These are phyloP conservation scores for Semaprochilodus insignis DNA, from an alignment of 2,797 vertebrate genomes.

Conservation along the genomic window DNA sequence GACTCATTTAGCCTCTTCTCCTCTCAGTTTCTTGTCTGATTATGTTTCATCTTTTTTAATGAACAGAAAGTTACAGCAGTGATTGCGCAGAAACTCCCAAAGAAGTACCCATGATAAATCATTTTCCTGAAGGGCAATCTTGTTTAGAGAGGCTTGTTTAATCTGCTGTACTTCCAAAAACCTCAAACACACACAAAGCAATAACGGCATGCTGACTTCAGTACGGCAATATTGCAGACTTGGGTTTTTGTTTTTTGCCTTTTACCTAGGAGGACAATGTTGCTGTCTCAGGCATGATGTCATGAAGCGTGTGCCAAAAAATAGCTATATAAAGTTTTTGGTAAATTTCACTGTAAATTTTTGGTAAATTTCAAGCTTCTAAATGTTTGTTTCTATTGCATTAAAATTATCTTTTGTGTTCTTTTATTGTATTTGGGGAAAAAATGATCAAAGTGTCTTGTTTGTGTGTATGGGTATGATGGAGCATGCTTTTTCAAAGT, in stretches of 20 bases:
- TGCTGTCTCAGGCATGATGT: too few species aligned
- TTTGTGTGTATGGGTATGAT: too few species aligned
- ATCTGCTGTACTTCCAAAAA: not conserved
- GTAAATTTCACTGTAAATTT: too few species aligned
- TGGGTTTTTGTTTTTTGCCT: not conserved
- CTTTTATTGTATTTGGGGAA: too few species aligned
- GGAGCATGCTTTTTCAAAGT: too few species aligned
- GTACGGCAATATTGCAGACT: not conserved
- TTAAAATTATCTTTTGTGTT: not conserved
- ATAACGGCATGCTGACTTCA: not conserved
- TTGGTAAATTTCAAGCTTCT: too few species aligned
- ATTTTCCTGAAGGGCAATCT: conserved; percentile 12
- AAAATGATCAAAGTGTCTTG: too few species aligned
- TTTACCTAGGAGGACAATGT: not conserved
- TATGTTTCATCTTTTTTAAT: conserved; percentile 19
- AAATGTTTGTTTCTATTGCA: not conserved
- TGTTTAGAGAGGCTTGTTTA: not conserved
- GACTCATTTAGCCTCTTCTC: conserved; percentile 16
- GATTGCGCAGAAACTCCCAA: not conserved
- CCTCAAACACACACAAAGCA: not conserved
- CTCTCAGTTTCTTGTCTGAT: not conserved
- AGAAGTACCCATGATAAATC: not conserved
- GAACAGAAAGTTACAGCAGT: conserved; percentile 1
- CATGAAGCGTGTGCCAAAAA: not conserved
- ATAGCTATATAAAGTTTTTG: not conserved